phyloP scores from a whole-genome alignment of 1,140 invertebrate species.

The Phymastichus coffea region DNA sequence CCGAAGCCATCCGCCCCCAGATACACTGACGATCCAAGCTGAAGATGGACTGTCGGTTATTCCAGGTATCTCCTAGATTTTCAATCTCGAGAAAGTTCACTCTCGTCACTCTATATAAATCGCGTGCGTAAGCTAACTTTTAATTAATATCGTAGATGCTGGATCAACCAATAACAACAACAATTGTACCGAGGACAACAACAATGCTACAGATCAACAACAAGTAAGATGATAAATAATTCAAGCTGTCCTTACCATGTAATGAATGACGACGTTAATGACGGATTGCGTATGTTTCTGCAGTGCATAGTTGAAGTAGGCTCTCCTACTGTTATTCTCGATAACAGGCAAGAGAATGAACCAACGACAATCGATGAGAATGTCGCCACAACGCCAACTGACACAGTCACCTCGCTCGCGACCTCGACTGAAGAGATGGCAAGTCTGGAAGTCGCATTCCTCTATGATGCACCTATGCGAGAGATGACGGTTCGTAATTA shows the following conservation, averaged over 20 bases:
- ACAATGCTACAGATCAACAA: constrained; percentile 44
- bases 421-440: constrained; percentile 62
- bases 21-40: constrained; percentile 52
- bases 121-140: neutral
- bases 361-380: constrained; percentile 47
- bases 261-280: no score
- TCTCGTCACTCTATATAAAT: neutral
- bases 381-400: constrained; percentile 37
- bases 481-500: constrained; percentile 76
- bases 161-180: neutral
- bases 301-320: constrained; percentile 55
- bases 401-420: constrained; percentile 44
- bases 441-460: constrained; percentile 80
- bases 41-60: constrained; percentile 48
- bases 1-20: constrained; percentile 46
- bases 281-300: constrained; percentile 1
- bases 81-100: neutral
- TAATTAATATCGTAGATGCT: neutral
- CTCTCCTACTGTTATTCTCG: constrained; percentile 43
- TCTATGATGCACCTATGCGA: constrained; percentile 84
- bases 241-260: no score
- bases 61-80: neutral
- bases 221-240: constrained; percentile 37
- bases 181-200: constrained; percentile 7
- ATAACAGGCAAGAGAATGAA: constrained; percentile 46